Conservation (phyloP, 2,797 vertebrate genomes). For the Dermochelys coriacea region DNA sequence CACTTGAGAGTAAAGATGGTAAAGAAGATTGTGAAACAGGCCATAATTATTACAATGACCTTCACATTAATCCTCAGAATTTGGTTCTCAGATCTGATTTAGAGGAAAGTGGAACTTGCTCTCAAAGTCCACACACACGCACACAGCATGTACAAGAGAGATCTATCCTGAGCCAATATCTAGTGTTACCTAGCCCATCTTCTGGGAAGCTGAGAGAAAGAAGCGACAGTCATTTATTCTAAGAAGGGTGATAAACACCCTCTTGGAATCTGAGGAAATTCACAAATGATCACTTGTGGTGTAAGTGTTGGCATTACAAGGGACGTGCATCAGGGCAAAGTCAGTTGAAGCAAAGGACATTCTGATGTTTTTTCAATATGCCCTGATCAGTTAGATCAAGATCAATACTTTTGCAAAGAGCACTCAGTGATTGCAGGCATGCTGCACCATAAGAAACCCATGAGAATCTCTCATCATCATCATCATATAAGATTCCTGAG, state of each 20-base stretch:
- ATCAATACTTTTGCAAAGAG: neutral
- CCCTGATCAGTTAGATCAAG: neutral
- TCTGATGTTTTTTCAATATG: neutral
- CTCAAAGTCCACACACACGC: neutral
- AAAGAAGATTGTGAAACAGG: neutral
- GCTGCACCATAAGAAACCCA: no score
- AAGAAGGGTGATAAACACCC: neutral
- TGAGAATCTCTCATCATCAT: no score
- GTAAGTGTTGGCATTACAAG: neutral
- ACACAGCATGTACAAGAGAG: neutral
- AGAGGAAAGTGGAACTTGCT: neutral
- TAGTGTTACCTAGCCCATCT: neutral
- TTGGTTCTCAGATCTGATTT: neutral
- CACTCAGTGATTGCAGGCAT: neutral
- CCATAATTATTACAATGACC: neutral
- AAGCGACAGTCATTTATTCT: neutral
- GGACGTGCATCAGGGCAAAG: neutral
- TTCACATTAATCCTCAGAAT: neutral
- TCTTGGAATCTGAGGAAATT: neutral
- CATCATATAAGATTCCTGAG: no score
- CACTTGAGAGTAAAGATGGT: neutral
- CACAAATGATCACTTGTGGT: neutral
- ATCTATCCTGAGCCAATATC: neutral
- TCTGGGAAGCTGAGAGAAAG: neutral
- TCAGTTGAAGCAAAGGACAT: neutral